These are phyloP conservation scores for Tridacna crocea DNA, from an alignment of 2,888 invertebrate species.

Conservation along the genomic window DNA sequence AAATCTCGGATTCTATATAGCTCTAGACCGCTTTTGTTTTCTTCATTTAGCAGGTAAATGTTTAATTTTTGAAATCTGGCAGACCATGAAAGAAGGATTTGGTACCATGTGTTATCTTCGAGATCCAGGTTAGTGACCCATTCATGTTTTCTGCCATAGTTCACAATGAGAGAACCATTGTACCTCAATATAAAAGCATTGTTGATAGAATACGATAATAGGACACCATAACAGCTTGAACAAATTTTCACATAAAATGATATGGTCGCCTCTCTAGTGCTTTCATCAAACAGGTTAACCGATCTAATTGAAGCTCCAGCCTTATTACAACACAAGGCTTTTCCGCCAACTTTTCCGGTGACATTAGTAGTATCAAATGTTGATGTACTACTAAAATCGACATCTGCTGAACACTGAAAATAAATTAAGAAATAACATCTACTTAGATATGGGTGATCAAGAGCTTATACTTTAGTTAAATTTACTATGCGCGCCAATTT, in stretches of 20 bases:
- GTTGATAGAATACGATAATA: constrained; percentile 28
- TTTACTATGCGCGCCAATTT: no score
- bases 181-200: no score
- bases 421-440: no score
- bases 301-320: constrained; percentile 29
- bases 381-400: no score
- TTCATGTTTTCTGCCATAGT: no score
- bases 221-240: constrained; percentile 43
- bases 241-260: constrained; percentile 49
- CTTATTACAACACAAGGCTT: constrained; percentile 36
- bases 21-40: not conserved
- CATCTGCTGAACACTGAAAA: no score
- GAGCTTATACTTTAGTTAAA: no score
- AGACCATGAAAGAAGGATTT: not conserved
- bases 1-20: not conserved
- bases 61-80: constrained; percentile 6
- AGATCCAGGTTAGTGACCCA: no score
- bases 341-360: constrained; percentile 30
- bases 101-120: no score
- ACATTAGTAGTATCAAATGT: constrained; percentile 20
- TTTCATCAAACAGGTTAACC: constrained; percentile 37
- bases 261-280: constrained; percentile 26
- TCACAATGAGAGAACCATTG: no score
- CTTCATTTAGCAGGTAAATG: constrained; percentile 32
- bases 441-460: no score